Percentiles rank a stretch among this genome's conserved stretches.
Conservation (phyloP, 2,797 vertebrate genomes). For the Jordanella pulchra region DNA sequence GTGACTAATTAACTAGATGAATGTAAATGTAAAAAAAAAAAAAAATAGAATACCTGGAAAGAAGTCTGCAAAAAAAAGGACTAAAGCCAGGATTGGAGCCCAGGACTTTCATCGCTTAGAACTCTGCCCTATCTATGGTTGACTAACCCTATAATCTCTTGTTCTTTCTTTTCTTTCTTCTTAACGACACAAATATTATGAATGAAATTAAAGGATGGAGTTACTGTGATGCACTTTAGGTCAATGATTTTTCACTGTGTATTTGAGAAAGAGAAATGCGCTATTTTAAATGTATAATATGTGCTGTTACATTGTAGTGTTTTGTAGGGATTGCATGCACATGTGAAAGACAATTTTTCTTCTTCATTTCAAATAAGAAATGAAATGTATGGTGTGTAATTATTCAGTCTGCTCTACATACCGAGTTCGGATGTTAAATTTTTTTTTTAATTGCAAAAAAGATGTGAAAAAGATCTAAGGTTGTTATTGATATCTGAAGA, state of each 20-base stretch:
- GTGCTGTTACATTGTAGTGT: neutral
- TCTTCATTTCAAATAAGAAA: neutral
- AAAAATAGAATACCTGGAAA: neutral
- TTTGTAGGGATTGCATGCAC: neutral
- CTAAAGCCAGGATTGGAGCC: neutral
- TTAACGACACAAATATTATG: neutral
- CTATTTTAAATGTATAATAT: neutral
- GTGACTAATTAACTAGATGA: neutral
- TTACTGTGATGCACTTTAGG: conserved; percentile 11
- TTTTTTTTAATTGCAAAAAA: neutral
- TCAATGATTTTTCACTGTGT: neutral
- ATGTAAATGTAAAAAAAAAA: neutral
- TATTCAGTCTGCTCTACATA: neutral
- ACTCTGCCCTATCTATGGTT: neutral
- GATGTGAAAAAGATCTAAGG: neutral
- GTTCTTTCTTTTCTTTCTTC: neutral
- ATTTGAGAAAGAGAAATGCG: neutral
- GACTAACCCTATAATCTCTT: neutral
- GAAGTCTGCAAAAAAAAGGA: neutral
- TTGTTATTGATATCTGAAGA: neutral
- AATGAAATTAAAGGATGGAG: neutral
- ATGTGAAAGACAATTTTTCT: neutral
- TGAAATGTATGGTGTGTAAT: neutral
- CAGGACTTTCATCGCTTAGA: neutral
- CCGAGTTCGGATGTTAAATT: neutral